These are phyloP conservation scores for Dichetophora obliterata DNA, from an alignment of 2,888 invertebrate species.

Conservation along the genomic window DNA sequence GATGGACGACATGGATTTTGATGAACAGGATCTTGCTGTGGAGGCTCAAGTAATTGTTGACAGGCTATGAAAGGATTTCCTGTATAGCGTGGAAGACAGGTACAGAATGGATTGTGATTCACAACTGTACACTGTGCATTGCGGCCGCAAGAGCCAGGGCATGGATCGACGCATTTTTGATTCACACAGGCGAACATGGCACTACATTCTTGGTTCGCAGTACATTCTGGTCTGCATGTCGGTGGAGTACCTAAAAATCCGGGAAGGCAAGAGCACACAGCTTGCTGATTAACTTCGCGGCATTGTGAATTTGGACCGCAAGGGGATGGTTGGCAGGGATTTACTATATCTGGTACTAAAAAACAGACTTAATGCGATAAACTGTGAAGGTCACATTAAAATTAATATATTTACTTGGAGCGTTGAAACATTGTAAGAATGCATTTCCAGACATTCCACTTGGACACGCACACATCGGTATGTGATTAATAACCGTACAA, in stretches of 20 bases:
- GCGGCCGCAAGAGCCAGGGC: constrained; percentile 75
- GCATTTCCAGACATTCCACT: constrained; percentile 82
- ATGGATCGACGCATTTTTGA: constrained; percentile 80
- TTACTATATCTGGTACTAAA: constrained; percentile 65
- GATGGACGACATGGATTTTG: constrained; percentile 77
- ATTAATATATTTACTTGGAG: constrained; percentile 63
- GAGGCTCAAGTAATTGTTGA: constrained; percentile 72
- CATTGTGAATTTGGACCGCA: constrained; percentile 86
- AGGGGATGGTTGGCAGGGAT: constrained; percentile 75
- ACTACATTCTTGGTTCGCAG: constrained; percentile 77
- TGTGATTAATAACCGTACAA: constrained; percentile 83
- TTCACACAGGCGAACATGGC: constrained; percentile 78
- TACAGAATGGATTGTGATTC: constrained; percentile 82
- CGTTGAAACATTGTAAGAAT: constrained; percentile 72
- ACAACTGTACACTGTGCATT: constrained; percentile 76
- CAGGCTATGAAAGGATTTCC: constrained; percentile 85
- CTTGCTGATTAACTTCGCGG: constrained; percentile 77
- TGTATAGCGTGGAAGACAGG: constrained; percentile 76
- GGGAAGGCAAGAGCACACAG: constrained; percentile 78
- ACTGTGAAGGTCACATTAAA: background rate
- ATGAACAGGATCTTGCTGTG: constrained; percentile 62
- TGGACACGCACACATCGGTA: constrained; percentile 82
- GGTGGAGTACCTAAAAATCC: constrained; percentile 79
- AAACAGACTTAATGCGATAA: background rate
- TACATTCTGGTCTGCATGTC: constrained; percentile 82